phyloP scores from a whole-genome alignment of 2,888 invertebrate genomes.

The Tribolium freemani region DNA sequence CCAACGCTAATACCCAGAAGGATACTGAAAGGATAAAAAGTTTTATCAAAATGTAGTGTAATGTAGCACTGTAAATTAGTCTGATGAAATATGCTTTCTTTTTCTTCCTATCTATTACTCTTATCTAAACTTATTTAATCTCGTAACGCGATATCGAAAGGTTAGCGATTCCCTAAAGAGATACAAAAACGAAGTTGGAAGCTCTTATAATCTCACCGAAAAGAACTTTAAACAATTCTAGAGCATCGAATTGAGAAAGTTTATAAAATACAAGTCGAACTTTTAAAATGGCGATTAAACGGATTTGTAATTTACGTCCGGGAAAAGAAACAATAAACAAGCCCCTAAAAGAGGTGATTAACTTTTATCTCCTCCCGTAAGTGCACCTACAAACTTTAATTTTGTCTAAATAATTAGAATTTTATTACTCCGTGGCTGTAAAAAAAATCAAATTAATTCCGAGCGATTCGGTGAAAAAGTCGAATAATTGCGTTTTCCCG shows the following conservation, averaged over 20 bases:
- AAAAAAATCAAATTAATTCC: slow-evolving; percentile 5
- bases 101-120: slow-evolving; percentile 14
- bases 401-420: slow-evolving; percentile 1
- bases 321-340: slow-evolving; percentile 32
- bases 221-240: slow-evolving; percentile 43
- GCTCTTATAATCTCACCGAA: slow-evolving; percentile 29
- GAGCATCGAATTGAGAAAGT: slow-evolving; percentile 15
- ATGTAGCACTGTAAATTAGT: background rate
- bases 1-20: slow-evolving; percentile 77
- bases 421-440: slow-evolving; percentile 9
- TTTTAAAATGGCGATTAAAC: slow-evolving; percentile 43
- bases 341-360: slow-evolving; percentile 9
- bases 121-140: slow-evolving; percentile 34
- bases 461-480: background rate
- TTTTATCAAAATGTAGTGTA: slow-evolving; percentile 1
- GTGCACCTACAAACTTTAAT: slow-evolving; percentile 6
- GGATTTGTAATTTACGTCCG: slow-evolving; percentile 31
- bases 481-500: background rate
- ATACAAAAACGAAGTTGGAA: slow-evolving; percentile 29
- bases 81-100: slow-evolving; percentile 4
- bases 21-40: slow-evolving; percentile 70
- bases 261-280: slow-evolving; percentile 39
- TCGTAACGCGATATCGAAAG: slow-evolving; percentile 37
- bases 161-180: slow-evolving; percentile 39
- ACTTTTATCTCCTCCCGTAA: slow-evolving; percentile 31